Base-by-base conservation (phyloP, 2,797 vertebrate species). In the Gymnothorax javanicus region DNA sequence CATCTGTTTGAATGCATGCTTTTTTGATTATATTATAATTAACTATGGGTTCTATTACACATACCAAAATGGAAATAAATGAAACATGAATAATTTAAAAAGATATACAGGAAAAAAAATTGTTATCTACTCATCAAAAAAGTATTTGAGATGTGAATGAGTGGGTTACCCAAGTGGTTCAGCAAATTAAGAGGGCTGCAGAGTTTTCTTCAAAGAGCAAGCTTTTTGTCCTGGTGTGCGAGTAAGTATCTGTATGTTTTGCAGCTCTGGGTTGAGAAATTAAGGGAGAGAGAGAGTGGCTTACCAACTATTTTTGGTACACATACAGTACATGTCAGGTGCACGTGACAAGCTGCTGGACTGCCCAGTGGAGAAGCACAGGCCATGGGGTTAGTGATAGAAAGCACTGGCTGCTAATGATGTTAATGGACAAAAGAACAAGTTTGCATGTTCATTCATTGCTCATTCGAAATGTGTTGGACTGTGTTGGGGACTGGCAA, bases 271-370 rank as follows among this genome's bases (percentile, higher is more conserved):
- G 77, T 81, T 81, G 77, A 54, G 77, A 81, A 81, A 81, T 5
- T 81, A 52, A 81, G 77, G 23, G 77, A 81, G 17, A 11, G n/a
- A 43, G 77, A n/a, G 52, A 81, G 52, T 20, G 56, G 50, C 52
- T 81, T 52, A 81, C 77, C 77, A 23, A 7, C 77, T 81, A 81
- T 81, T 81, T 81, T 81, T 81, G 77, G 77, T 81, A 56, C 50
- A 79, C 75, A 52, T 79, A 79, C 77, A 81, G 52, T 79, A 79
- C 77, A 81, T 81, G 77, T 52, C 77, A 81, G 77, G 77, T 81
- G 77, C 50, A 81, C 77, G 77, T 81, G 77, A 81, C 77, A 81
- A 54, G 52, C 52, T 56, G 77, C 25, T 52, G 77, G 52, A 81
- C 77, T 81, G 77, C 77, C 52, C 7, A 81, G 52, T n/a, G 77